Conservation (phyloP, 2,797 vertebrate species). For the Anguilla anguilla region DNA sequence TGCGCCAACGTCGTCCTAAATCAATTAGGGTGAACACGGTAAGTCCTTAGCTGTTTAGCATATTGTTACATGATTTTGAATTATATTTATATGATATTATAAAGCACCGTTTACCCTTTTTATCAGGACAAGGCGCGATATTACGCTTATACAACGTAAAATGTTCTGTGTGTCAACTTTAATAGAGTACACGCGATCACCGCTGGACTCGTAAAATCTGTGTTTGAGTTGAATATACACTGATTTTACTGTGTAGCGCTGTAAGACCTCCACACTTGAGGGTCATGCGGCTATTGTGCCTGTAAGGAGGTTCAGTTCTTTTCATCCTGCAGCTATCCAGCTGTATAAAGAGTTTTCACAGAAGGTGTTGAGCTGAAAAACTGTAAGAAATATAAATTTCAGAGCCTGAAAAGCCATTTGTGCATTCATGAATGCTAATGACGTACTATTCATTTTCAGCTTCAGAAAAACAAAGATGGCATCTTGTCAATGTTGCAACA, state of each 20-base stretch:
- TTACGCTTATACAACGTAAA: not conserved
- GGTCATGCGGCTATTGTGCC: not conserved
- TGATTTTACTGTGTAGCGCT: not conserved
- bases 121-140: not conserved
- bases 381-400: not conserved
- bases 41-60: not conserved
- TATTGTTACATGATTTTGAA: not conserved
- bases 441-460: conserved; percentile 53
- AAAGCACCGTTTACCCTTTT: not conserved
- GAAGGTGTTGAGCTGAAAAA: not conserved
- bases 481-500: conserved; percentile 74
- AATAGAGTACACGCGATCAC: not conserved
- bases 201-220: not conserved
- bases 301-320: not conserved
- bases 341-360: not conserved
- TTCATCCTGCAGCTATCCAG: not conserved
- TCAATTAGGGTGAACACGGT: not conserved
- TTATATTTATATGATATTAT: not conserved
- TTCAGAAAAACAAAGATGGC: conserved; percentile 76
- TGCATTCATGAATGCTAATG: not conserved
- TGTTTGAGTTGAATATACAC: not conserved
- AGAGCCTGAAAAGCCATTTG: not conserved
- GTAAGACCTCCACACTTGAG: not conserved
- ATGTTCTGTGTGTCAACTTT: not conserved
- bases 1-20: not conserved